Conservation (phyloP, 2,113 vertebrate species). For the Ibidorhyncha struthersii region DNA sequence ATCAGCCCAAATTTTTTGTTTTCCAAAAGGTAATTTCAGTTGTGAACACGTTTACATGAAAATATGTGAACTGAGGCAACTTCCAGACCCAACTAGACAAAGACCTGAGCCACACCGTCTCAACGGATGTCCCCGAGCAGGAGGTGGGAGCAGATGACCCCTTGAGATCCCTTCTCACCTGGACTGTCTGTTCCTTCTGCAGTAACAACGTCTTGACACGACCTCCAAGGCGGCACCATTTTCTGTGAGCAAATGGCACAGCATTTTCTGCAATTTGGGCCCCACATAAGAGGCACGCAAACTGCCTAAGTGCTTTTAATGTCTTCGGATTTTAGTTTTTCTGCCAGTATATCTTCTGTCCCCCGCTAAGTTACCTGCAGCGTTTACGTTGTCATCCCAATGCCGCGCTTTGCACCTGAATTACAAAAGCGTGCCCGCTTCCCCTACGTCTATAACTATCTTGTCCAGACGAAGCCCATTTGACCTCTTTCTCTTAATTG, state of each 20-base stretch:
- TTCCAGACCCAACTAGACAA: not conserved
- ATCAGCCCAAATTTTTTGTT: not conserved
- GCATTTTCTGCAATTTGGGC: not conserved
- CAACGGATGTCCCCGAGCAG: not conserved
- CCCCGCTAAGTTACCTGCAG: not conserved
- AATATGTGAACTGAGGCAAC: not conserved
- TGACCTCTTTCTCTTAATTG: not conserved
- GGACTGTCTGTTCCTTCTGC: not conserved
- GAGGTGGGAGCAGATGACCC: not conserved
- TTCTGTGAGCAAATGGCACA: not conserved
- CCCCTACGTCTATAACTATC: rapidly evolving
- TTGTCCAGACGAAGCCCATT: not conserved
- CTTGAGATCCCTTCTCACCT: rapidly evolving
- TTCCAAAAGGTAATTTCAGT: not conserved
- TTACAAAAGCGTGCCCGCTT: rapidly evolving
- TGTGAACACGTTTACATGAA: not conserved
- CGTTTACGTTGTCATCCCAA: not conserved
- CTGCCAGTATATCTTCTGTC: too few relatives aligned
- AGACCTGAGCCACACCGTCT: not conserved
- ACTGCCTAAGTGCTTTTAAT: not conserved
- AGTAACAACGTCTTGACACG: rapidly evolving
- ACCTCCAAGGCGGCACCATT: not conserved
- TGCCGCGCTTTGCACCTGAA: not conserved
- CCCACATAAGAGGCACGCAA: not conserved
- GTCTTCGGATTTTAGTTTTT: not conserved